Percentiles rank a stretch among this genome's conserved stretches.
Evolutionary conservation across 2,113 vertebrate genomes (phyloP).

Genomic region (Suricata suricatta): DNA sequence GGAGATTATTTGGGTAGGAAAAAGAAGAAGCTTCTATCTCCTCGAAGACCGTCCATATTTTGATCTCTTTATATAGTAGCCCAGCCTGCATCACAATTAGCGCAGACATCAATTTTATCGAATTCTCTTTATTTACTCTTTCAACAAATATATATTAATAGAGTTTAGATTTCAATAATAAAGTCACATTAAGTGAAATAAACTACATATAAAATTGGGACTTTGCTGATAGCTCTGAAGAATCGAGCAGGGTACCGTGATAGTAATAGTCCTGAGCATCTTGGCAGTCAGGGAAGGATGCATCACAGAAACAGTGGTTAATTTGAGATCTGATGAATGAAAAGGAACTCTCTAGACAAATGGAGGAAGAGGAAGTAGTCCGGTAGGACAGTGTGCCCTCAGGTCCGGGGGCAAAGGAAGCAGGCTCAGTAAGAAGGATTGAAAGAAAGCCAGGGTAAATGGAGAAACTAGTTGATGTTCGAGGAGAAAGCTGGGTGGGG

Average conservation of each 20-base stretch:
- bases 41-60: background rate
- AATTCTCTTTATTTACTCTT: background rate
- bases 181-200: background rate
- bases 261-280: background rate
- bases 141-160: background rate
- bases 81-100: background rate
- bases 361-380: background rate
- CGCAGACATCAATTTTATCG: background rate
- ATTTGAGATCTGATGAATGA: background rate
- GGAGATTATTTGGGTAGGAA: background rate
- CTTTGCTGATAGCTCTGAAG: background rate
- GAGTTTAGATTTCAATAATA: background rate
- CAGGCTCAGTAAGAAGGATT: background rate
- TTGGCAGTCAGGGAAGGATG: background rate
- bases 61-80: background rate
- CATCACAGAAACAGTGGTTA: background rate
- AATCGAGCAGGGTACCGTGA: background rate
- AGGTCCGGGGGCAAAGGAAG: background rate
- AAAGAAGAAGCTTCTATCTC: background rate
- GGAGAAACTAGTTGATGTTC: background rate
- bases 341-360: background rate
- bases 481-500: background rate
- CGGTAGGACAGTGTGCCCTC: background rate
- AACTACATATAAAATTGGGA: background rate
- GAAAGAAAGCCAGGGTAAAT: background rate